These are phyloP conservation scores for Agonum fuliginosum DNA, from an alignment of 2,888 invertebrate species.

Conservation along the genomic window DNA sequence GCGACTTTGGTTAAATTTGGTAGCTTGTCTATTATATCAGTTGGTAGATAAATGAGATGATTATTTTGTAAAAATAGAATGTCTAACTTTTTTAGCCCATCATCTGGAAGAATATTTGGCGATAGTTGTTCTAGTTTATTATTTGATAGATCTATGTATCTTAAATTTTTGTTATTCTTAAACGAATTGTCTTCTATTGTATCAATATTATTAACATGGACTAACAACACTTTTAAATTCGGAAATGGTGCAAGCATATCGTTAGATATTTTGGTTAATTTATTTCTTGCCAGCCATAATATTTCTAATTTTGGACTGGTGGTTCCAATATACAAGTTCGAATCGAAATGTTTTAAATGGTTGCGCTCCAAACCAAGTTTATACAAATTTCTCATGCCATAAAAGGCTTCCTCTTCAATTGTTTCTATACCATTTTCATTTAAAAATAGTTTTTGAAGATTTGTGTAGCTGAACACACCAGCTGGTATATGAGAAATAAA, in stretches of 20 bases:
- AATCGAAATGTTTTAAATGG: not conserved
- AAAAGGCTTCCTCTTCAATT: slow-evolving; percentile 44
- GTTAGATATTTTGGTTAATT: not conserved
- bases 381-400: slow-evolving; percentile 2
- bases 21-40: not conserved
- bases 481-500: slow-evolving; percentile 9
- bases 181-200: slow-evolving; percentile 21
- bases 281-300: slow-evolving; percentile 22
- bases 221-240: not conserved
- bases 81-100: not conserved
- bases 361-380: slow-evolving; percentile 22
- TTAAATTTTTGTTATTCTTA: not conserved
- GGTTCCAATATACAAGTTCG: slow-evolving; percentile 4
- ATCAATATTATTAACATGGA: slow-evolving; percentile 17
- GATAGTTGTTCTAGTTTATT: slow-evolving; percentile 16
- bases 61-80: slow-evolving; percentile 14
- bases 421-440: slow-evolving; percentile 15
- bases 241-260: not conserved
- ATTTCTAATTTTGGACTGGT: slow-evolving; percentile 9
- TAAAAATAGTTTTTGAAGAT: slow-evolving; percentile 1
- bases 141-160: slow-evolving; percentile 33
- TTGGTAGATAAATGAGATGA: slow-evolving; percentile 5
- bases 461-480: slow-evolving; percentile 23
- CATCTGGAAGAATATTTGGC: not conserved
- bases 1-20: not conserved